Conservation (phyloP, 1,140 invertebrate genomes). For the Drosophila novamexicana region DNA sequence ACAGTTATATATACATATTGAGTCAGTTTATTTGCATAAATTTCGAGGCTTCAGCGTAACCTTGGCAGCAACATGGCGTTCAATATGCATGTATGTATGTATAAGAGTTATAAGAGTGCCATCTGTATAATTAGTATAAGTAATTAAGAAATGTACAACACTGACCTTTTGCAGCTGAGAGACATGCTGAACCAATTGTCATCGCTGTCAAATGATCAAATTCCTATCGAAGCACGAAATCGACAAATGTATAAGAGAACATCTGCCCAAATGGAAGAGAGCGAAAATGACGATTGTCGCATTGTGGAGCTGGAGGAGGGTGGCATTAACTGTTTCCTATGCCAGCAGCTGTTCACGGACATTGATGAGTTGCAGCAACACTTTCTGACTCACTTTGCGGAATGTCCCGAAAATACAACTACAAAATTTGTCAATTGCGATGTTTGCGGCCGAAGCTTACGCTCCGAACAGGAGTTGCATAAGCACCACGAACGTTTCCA, state of each 20-base stretch:
- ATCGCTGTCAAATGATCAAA: neutral
- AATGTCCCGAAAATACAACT: neutral
- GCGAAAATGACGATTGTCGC: neutral
- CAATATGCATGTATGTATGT: neutral
- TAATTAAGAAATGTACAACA: neutral
- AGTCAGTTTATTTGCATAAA: too few relatives aligned
- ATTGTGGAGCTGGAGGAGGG: neutral
- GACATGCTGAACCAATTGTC: neutral
- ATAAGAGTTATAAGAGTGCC: neutral
- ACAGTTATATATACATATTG: too few relatives aligned
- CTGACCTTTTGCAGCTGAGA: neutral
- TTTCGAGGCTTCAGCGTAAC: too few relatives aligned
- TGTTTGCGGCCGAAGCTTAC: slow-evolving; percentile 43
- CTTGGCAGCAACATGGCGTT: neutral
- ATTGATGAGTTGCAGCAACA: slow-evolving; percentile 43
- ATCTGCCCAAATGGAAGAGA: neutral
- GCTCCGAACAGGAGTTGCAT: slow-evolving; percentile 28
- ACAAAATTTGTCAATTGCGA: slow-evolving; percentile 23
- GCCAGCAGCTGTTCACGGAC: slow-evolving; percentile 39
- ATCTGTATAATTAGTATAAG: neutral
- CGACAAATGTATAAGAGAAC: too few relatives aligned
- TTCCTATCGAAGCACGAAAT: too few relatives aligned
- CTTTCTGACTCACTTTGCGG: slow-evolving; percentile 11
- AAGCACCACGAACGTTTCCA: slow-evolving; percentile 43
- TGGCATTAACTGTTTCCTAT: slow-evolving; percentile 36